phyloP scores from a whole-genome alignment of 2,797 vertebrate genomes.

The Anas bahamensis region DNA sequence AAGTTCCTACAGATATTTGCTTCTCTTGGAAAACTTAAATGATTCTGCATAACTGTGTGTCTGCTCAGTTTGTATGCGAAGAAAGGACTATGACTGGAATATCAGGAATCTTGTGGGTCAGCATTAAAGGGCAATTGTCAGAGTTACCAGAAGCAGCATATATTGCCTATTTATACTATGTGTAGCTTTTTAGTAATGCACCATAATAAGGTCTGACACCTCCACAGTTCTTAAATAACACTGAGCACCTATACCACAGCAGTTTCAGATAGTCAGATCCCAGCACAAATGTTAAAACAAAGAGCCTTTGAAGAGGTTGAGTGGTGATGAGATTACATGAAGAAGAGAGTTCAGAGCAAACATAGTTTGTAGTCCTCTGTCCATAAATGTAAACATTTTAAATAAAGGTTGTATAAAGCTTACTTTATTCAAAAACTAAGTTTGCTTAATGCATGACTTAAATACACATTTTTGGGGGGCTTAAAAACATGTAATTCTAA shows the following conservation, averaged over 20 bases:
- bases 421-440: background rate
- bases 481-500: background rate
- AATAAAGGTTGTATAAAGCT: background rate
- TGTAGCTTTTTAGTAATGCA: background rate
- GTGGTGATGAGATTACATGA: background rate
- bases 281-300: background rate
- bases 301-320: background rate
- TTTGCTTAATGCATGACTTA: background rate
- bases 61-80: background rate
- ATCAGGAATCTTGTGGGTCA: conserved; percentile 72
- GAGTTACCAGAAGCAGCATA: conserved; percentile 42
- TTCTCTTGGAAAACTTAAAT: background rate
- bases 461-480: background rate
- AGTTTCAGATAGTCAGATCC: background rate
- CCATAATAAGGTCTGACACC: conserved; percentile 14
- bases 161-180: background rate
- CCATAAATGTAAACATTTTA: background rate
- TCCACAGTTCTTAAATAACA: conserved; percentile 2
- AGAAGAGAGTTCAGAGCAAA: background rate
- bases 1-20: conserved; percentile 7
- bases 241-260: fast-evolving
- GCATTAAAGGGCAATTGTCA: conserved; percentile 65
- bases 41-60: background rate
- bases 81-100: conserved; percentile 49
- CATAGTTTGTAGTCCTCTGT: background rate